A percentile compares a stretch with the other conserved stretches of the same genome.
phyloP scores from a whole-genome alignment of 2,797 vertebrate species.

The Loriculus beryllinus region DNA sequence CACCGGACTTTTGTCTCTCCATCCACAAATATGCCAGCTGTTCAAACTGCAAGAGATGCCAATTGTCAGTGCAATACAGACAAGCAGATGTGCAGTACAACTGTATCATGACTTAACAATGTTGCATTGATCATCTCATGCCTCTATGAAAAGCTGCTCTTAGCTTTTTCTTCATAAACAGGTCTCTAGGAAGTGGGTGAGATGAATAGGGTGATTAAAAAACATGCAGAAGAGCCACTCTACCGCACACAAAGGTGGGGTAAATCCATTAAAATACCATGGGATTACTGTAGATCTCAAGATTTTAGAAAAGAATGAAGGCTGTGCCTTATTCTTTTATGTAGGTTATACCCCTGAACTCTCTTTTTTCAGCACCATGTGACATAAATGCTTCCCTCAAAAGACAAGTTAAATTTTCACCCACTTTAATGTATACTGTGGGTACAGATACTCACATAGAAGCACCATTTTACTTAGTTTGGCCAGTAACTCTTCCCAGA shows the following conservation, averaged over 20 bases:
- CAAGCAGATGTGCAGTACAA: not conserved
- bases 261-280: not conserved
- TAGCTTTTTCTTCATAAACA: not conserved
- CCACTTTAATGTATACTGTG: not conserved
- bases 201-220: not conserved
- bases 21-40: slow-evolving; percentile 85
- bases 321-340: not conserved
- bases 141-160: not conserved
- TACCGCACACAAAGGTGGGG: not conserved
- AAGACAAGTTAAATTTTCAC: not conserved
- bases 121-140: not conserved
- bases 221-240: not conserved
- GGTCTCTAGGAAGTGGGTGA: not conserved
- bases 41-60: slow-evolving; percentile 77
- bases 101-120: not conserved
- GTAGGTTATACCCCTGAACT: not conserved
- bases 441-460: not conserved
- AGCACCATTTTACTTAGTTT: not conserved
- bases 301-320: not conserved
- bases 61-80: not conserved
- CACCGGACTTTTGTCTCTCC: slow-evolving; percentile 85
- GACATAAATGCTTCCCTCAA: not conserved
- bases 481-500: not conserved
- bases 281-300: not conserved
- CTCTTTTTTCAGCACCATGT: not conserved